Base-by-base conservation (phyloP, 1,140 invertebrate genomes). In the Ctenoplectra terminalis region DNA sequence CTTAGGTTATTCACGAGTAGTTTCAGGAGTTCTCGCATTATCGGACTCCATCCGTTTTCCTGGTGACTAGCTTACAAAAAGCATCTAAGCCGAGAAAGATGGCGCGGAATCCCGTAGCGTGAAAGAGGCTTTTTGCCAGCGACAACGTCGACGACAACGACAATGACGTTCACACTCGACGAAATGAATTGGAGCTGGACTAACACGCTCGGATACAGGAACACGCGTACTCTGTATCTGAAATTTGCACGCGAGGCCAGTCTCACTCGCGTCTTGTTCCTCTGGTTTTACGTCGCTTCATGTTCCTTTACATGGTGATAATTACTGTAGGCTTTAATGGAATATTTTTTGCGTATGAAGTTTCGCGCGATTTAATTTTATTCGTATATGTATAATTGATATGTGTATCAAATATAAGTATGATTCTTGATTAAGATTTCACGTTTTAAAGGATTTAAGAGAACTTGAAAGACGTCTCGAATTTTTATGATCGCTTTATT, bases 111-210 rank as follows among this genome's bases (percentile, higher is more conserved):
- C 61, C 52, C 50, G 58, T 29, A 67, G 70, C 71, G 71, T 85
- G 86, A 85, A 87, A 85, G 75, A 73, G 86, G 66, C 75, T 88
- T 88, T 85, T 85, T 85, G 82, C 52, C 46, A 15, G 1, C 61
- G 73, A 70, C 43, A 76, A 8, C 20, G 58, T 15, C 66, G 60
- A 73, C 60, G 40, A 54, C 40, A 66, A 71, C 56, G 52, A 5
- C 9, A 15, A 82, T 50, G 61, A 48, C 60, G 61, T 63, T 73
- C 60, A 58, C 46, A 37, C 54, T 52, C 71, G 58, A 58, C 69
- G 76, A 80, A 67, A 84, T 81, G 67, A 82, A 87, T 87, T 81
- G 75, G 73, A 52, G 52, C 34, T 58, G n/a, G 60, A 72, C 69
- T 54, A 48, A 26, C 50, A 46, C 23, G 60, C 46, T 31, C n/a